These are phyloP conservation scores for Plecturocebus donacophilus DNA, from an alignment of 2,113 vertebrate genomes.

Conservation along the genomic window DNA sequence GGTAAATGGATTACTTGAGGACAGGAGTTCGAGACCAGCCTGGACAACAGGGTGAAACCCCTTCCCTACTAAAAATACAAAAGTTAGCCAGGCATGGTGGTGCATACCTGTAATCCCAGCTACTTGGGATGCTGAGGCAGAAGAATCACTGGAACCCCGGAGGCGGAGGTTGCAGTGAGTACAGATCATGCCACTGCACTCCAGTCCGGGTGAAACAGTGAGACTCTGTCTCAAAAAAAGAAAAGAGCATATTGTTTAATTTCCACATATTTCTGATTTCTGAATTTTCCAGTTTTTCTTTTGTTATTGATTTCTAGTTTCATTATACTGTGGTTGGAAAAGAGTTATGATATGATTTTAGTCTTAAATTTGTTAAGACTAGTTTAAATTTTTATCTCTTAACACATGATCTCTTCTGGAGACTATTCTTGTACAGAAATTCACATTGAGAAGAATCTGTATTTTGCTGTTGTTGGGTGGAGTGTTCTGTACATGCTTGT, in stretches of 20 bases:
- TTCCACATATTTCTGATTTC: not conserved
- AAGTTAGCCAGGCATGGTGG: no score
- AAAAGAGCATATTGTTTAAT: not conserved
- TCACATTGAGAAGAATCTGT: not conserved
- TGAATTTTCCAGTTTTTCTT: not conserved
- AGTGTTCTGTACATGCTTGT: not conserved
- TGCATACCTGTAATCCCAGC: no score
- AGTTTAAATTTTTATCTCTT: not conserved
- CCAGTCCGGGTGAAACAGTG: no score
- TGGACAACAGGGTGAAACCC: no score
- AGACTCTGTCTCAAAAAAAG: no score
- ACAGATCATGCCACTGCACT: no score
- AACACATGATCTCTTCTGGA: not conserved
- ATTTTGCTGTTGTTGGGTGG: not conserved
- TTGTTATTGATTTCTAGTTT: not conserved
- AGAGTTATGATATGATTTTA: not conserved
- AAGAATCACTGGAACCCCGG: no score
- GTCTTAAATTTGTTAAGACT: not conserved
- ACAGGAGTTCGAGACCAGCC: no score
- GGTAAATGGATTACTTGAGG: no score
- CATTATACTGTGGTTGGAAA: not conserved
- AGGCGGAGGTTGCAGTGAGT: no score
- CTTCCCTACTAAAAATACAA: no score
- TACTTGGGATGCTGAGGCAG: no score
- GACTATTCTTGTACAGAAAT: not conserved